Base-by-base conservation (phyloP, 2,888 invertebrate genomes). In the Bombylius discolor region DNA sequence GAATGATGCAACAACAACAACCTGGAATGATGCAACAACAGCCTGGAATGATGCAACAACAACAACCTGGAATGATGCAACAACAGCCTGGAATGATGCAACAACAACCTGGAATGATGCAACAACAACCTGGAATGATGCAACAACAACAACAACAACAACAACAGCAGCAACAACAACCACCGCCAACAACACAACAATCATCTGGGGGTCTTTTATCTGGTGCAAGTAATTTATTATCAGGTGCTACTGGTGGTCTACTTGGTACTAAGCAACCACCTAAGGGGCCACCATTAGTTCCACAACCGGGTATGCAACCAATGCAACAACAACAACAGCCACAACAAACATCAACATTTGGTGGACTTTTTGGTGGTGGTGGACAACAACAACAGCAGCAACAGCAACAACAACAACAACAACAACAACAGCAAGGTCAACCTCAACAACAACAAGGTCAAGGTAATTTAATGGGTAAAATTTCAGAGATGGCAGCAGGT, bases 401-500 rank as follows among this genome's bases (percentile, higher is more conserved):
- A 80, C 70, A 69, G 63, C 65, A 64, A 52, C 65, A 75, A 57
- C 77, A 76, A 39, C 65, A 67, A 61, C 67, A 68, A 46, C 70
- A 68, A 23, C 63, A 62, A 11, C 64, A 64, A 55, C 65, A 66
- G 32, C 68, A 71, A 65, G 63, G 75, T 66, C 64, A 79, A 77
- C 63, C 62, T 11, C 61, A 59, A n/a, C 59, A 70, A 56, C 77
- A 78, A 48, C 68, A 70, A 57, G 62, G 65, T 14, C 67, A 65
- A 59, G 47, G 46, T 58, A 90, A 89, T 75, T 81, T 91, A 64
- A 90, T 91, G 85, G 89, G 90, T 73, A 91, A 91, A 76, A 83
- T 91, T 71, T 84, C 87, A 66, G 91, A 91, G 72, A 89, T 91
- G 78, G 87, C 90, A 56, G 87, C 87, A 60, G 87, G 90, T 56